Evolutionary conservation across 2,797 vertebrate genomes (phyloP), one percentile per base, ranked within the genome.

Genomic region (Pitangus sulphuratus): DNA sequence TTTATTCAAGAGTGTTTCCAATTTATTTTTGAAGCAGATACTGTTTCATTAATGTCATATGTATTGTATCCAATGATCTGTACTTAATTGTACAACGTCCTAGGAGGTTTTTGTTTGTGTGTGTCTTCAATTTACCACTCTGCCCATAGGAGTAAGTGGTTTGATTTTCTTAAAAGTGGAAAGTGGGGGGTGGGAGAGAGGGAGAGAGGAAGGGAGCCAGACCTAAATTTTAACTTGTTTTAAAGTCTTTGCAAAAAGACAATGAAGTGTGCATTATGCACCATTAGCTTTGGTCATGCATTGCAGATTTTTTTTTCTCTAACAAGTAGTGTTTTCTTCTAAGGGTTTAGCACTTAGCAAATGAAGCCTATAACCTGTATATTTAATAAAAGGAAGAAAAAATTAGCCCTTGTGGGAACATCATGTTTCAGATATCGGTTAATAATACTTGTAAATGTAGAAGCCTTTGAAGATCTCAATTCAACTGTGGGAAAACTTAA

Each of bases 401-500:
- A 98, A 92, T 97, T 97, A 97, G 97, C 90, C 96, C 96, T 98
- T 98, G 97, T 98, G 98, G 98, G 98, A 98, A 98, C 98, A 97
- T 97, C 93, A 98, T 97, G 97, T 98, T 97, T 98, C 97, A 98
- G 98, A 98, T 98, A 98, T 97, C 95, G 95, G 98, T 98, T 98
- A 98, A 98, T 98, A 97, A 98, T 97, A 97, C 98, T 97, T 98
- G 97, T 98, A 98, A 98, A 98, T 98, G 98, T 98, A 97, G 97
- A 98, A 98, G 97, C 96, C 98, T 98, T 98, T 99, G 98, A 98
- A 98, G 98, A 97, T 98, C 98, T 97, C 93, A 95, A 84, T 96
- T 97, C 76, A 97, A 97, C 98, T 98, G 98, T 98, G 98, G 98
- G 98, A 98, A 99, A 98, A 98, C 98, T 97, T 97, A 97, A 98